A percentile compares a stretch with the other conserved stretches of the same genome.
Conservation (phyloP, 2,113 vertebrate species). For the Anas platyrhynchos region DNA sequence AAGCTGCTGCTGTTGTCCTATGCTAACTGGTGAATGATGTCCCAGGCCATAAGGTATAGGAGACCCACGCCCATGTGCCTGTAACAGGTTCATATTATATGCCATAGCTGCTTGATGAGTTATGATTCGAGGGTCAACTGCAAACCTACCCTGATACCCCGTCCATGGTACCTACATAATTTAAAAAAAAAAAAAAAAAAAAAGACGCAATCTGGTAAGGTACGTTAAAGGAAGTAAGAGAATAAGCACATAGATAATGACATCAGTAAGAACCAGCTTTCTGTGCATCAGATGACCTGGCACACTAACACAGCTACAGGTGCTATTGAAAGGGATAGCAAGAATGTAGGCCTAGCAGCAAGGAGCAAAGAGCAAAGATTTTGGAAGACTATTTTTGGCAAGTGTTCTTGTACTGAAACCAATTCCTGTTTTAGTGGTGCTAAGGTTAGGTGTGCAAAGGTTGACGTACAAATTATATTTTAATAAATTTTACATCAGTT, state of each 20-base stretch:
- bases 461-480: neutral
- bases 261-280: neutral
- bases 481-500: neutral
- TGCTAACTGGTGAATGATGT: conserved; percentile 90
- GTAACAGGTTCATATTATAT: conserved; percentile 96
- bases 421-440: neutral
- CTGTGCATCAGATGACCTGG: neutral
- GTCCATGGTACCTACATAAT: conserved; percentile 91
- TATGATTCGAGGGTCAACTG: conserved; percentile 95
- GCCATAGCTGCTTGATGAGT: conserved; percentile 97
- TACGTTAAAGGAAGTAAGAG: neutral
- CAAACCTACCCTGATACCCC: conserved; percentile 96
- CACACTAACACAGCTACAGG: neutral
- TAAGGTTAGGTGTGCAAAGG: neutral
- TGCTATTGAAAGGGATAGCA: neutral
- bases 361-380: neutral
- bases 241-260: neutral
- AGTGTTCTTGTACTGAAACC: neutral
- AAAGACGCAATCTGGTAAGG: neutral
- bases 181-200: no score
- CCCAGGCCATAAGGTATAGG: conserved; percentile 91
- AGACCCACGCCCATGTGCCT: conserved; percentile 91
- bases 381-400: neutral
- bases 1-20: conserved; percentile 85
- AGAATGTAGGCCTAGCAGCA: neutral